These are phyloP conservation scores for Pteropus rufus DNA, from an alignment of 2,797 vertebrate species.

Conservation along the genomic window DNA sequence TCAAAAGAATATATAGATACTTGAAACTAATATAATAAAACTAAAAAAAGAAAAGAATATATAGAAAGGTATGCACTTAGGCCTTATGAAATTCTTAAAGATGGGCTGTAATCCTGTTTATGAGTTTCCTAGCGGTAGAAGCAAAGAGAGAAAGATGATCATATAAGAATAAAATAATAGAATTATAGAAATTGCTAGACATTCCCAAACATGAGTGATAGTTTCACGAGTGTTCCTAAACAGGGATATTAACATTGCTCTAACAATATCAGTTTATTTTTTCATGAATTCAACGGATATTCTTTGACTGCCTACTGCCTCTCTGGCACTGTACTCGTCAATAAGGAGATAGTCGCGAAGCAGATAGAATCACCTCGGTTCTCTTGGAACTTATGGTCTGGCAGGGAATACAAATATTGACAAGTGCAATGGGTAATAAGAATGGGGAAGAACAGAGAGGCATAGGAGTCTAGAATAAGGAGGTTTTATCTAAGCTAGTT, in stretches of 20 bases:
- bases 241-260: neutral
- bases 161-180: neutral
- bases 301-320: neutral
- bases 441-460: neutral
- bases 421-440: neutral
- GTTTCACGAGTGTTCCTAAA: neutral
- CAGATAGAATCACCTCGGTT: neutral
- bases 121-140: neutral
- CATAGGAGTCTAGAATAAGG: too few species aligned
- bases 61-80: neutral
- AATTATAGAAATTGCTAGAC: neutral
- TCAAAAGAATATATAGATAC: neutral
- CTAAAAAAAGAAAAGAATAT: too few species aligned
- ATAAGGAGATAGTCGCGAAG: neutral
- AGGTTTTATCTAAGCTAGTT: neutral
- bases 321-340: neutral
- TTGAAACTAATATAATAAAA: too few species aligned
- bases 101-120: neutral
- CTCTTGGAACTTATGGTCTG: neutral
- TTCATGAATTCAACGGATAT: neutral
- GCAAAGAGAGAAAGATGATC: neutral
- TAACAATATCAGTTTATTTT: neutral
- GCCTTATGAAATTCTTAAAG: neutral
- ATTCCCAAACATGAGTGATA: neutral
- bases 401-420: neutral